Conservation (phyloP, 2,797 vertebrate genomes). For the Glossophaga mutica region DNA sequence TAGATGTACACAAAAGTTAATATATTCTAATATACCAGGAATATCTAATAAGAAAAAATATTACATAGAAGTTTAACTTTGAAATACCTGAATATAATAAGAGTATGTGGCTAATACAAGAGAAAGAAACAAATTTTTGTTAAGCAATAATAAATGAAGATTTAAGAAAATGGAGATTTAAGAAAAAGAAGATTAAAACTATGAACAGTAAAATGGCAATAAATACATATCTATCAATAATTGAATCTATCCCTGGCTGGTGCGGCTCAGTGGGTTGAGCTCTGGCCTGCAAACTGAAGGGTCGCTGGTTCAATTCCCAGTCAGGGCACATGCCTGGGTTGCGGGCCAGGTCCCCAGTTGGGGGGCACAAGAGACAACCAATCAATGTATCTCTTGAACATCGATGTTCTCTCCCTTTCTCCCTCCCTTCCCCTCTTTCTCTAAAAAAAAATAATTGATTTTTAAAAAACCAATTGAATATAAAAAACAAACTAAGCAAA, state of each 20-base stretch:
- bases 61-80: slow-evolving; percentile 12
- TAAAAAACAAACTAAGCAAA: not conserved
- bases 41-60: slow-evolving; percentile 5
- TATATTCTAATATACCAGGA: not conserved
- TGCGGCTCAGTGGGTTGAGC: not conserved
- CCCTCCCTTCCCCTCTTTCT: not conserved
- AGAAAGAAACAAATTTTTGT: not conserved
- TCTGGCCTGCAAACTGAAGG: not conserved
- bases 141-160: slow-evolving; percentile 13
- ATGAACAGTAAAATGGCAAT: not conserved
- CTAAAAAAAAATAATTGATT: not conserved
- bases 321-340: not conserved
- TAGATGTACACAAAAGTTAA: not conserved
- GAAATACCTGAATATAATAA: slow-evolving; percentile 26
- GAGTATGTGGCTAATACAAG: not conserved
- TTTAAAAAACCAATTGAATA: not conserved
- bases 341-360: too few relatives aligned
- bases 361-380: not conserved
- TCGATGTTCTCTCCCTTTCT: not conserved
- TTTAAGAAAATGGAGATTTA: not conserved
- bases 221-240: not conserved
- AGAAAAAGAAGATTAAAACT: not conserved
- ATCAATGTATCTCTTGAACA: not conserved
- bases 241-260: not conserved
- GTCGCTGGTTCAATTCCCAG: not conserved